Evolutionary conservation across 2,113 vertebrate species (phyloP).

Genomic region (Corythornis madagascariensis): DNA sequence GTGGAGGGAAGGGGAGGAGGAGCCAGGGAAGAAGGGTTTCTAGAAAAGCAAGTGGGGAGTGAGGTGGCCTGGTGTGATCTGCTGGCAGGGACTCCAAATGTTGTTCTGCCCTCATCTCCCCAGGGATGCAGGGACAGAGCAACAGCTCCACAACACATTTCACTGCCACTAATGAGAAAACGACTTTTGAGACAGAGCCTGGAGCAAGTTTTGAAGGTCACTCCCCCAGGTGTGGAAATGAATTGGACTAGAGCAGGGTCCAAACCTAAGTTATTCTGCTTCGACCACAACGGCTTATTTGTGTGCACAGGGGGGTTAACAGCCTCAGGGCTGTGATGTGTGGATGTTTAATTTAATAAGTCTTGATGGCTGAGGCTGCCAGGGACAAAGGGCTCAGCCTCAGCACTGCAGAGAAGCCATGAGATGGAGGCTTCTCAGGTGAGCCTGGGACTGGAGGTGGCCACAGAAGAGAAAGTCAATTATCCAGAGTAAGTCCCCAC

Average conservation of each 20-base stretch:
- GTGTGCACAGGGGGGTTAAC: background rate
- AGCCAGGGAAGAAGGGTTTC: background rate
- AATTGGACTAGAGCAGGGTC: background rate
- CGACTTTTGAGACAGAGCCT: slow-evolving; percentile 3
- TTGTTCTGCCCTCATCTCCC: background rate
- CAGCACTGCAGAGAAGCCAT: background rate
- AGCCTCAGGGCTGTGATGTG: slow-evolving; percentile 10
- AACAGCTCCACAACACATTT: background rate
- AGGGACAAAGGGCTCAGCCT: background rate
- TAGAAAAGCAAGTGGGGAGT: background rate
- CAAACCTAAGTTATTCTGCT: background rate
- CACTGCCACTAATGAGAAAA: slow-evolving; percentile 23
- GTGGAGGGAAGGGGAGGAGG: background rate
- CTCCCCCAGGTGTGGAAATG: slow-evolving; percentile 25
- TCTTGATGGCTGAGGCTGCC: background rate
- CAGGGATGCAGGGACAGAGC: background rate
- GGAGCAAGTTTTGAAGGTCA: slow-evolving; percentile 35
- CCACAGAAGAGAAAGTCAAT: background rate
- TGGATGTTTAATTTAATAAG: slow-evolving; percentile 18
- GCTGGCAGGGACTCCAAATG: background rate
- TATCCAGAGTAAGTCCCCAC: background rate
- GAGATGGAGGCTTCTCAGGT: background rate
- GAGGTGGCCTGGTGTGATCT: background rate
- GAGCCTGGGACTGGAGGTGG: background rate
- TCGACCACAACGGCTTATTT: background rate